Conservation (phyloP, 2,888 invertebrate species). For the Caenorhabditis doughertyi region DNA sequence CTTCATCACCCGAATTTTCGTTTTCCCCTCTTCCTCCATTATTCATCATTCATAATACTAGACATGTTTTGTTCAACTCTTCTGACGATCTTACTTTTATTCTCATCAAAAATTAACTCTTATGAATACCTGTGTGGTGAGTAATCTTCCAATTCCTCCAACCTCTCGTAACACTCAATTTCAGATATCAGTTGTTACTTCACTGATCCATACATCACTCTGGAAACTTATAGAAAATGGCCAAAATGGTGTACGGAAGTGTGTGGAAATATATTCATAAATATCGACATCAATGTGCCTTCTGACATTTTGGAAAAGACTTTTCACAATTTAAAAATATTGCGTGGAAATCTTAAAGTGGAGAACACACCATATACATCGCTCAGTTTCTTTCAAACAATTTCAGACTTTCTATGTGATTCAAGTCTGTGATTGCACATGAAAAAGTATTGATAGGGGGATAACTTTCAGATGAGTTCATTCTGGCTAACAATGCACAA, state of each 20-base stretch:
- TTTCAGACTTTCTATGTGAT: not conserved
- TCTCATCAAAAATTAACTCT: too few species aligned
- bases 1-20: too few species aligned
- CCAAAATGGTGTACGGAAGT: not conserved
- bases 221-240: not conserved
- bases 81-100: too few species aligned
- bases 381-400: not conserved
- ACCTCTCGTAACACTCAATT: not conserved
- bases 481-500: not conserved
- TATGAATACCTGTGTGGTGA: not conserved
- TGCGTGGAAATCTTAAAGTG: not conserved
- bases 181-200: slow-evolving; percentile 11
- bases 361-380: not conserved
- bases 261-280: slow-evolving; percentile 2
- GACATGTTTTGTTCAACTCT: too few species aligned
- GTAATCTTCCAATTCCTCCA: too few species aligned
- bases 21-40: too few species aligned
- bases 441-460: too few species aligned
- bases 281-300: not conserved
- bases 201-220: not conserved
- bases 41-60: too few species aligned
- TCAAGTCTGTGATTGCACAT: not conserved
- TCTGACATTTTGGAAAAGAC: not conserved
- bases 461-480: not conserved
- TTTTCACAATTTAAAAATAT: not conserved